Evolutionary conservation across 2,888 invertebrate species (phyloP).

Genomic region (Galeopsomyia nigrocyanea): DNA sequence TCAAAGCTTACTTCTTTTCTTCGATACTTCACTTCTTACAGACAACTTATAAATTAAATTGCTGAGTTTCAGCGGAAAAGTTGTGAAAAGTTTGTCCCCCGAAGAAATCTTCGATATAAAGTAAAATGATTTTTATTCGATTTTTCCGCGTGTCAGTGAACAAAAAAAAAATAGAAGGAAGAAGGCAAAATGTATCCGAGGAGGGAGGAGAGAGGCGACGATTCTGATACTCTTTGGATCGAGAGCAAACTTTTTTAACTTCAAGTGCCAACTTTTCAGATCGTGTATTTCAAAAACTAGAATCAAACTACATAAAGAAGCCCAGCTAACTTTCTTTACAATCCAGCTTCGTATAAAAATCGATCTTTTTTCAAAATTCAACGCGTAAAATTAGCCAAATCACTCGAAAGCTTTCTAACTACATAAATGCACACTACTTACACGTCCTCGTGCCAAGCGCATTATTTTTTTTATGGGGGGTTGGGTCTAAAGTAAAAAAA

Average conservation of each 20-base stretch:
- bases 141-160: background rate
- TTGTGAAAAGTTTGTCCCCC: too few species aligned
- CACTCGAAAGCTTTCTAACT: too few species aligned
- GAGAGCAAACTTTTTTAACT: constrained; percentile 17
- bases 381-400: too few species aligned
- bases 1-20: too few species aligned
- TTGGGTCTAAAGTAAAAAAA: constrained; percentile 4
- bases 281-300: constrained; percentile 20
- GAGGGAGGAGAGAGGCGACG: background rate
- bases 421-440: too few species aligned
- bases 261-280: constrained; percentile 15
- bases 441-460: too few species aligned
- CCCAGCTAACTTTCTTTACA: constrained; percentile 16
- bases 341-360: too few species aligned
- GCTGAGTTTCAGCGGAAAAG: too few species aligned
- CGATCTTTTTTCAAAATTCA: too few species aligned
- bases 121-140: constrained; percentile 11
- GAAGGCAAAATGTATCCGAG: constrained; percentile 10
- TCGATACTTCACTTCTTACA: too few species aligned
- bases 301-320: constrained; percentile 30
- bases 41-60: too few species aligned
- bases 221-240: constrained; percentile 8
- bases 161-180: constrained; percentile 13
- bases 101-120: background rate
- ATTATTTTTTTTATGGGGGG: background rate